Evolutionary conservation across 2,888 invertebrate genomes (phyloP), one percentile per base, ranked within the genome.

Genomic region (Andrena bicolor): DNA sequence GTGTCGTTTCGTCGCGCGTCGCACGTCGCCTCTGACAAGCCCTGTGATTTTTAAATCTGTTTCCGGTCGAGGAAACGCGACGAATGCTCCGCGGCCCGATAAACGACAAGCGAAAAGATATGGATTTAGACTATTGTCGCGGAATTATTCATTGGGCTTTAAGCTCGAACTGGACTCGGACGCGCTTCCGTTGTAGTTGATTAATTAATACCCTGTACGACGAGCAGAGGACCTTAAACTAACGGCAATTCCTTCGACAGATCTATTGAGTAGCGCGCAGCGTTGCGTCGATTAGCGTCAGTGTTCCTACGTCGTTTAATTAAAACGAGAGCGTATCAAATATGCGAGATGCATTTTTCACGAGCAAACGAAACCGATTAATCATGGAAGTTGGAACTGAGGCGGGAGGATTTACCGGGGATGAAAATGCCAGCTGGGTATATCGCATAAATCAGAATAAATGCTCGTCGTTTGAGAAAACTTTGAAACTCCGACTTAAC

Each of bases 141-240:
- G 16, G 13, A 23, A 10, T 65, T 51, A 77, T 32, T 41, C 41
- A n/a, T 60, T 41, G 30, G 53, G 13, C 26, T 41, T 74, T 79
- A 76, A 84, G 56, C 71, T 75, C 71, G 61, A 64, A 58, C 63
- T 28, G 30, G 35, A 82, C 20, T 71, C 70, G 20, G 30, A 76
- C 71, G 20, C 20, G 51, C 20, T 23, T 41, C 60, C 49, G 65
- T 79, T 32, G 35, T 64, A 30, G 58, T 76, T 63, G 48, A 80
- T 83, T 81, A 79, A 60, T 80, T 69, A 83, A 66, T 85, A 85
- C 66, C 78, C 77, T 79, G 76, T 83, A 83, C 63, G 63, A 72
- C 64, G 69, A 32, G 74, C 58, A 69, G 32, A 66, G 32, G 58
- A 53, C 26, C 69, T 69, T 60, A 56, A 53, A 48, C 73, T 78